These are phyloP conservation scores for Hafferia zeledoni DNA, from an alignment of 2,797 vertebrate species.

Conservation along the genomic window DNA sequence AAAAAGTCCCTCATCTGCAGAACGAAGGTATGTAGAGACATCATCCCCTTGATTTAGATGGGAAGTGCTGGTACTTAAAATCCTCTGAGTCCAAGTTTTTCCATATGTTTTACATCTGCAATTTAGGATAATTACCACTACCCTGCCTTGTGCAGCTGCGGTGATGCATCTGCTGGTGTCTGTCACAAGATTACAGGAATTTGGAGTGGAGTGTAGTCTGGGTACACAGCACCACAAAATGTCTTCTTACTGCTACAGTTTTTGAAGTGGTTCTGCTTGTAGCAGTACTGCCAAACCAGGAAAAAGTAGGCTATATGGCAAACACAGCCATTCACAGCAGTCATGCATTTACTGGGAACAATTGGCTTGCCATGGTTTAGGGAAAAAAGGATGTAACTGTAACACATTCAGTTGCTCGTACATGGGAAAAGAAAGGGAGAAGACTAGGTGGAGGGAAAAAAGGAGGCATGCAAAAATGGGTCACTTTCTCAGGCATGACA, in stretches of 20 bases:
- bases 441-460: not conserved
- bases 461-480: not conserved
- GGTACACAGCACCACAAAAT: not conserved
- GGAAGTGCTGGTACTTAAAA: not conserved
- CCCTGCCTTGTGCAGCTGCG: not conserved
- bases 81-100: not conserved
- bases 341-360: not conserved
- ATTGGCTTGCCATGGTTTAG: not conserved
- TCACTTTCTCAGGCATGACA: not conserved
- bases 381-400: not conserved
- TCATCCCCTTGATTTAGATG: not conserved
- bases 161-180: not conserved
- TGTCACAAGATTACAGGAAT: not conserved
- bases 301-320: not conserved
- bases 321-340: not conserved
- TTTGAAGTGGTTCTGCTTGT: not conserved
- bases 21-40: not conserved
- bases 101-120: not conserved
- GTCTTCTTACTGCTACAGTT: not conserved
- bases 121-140: not conserved
- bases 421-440: not conserved
- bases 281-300: not conserved
- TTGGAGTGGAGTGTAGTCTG: not conserved
- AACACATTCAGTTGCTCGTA: not conserved
- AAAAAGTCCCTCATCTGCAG: not conserved